These are phyloP conservation scores for Poecilia picta DNA, from an alignment of 2,797 vertebrate genomes.

Conservation along the genomic window DNA sequence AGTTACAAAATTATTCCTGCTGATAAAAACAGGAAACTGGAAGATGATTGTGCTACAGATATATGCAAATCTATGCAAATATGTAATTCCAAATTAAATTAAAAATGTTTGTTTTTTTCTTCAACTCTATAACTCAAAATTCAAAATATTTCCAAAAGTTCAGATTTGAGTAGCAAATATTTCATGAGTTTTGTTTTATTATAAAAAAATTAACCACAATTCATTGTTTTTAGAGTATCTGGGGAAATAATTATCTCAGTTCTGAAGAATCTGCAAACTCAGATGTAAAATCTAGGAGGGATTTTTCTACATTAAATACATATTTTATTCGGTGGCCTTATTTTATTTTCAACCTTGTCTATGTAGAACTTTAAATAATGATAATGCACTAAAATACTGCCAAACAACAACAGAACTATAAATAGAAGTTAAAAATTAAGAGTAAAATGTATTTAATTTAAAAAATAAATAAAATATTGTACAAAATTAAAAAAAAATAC, in stretches of 20 bases:
- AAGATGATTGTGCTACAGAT: too few species aligned
- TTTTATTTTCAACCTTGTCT: not conserved
- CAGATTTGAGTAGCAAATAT: too few species aligned
- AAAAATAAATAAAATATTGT: not conserved
- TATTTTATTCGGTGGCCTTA: not conserved
- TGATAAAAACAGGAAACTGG: too few species aligned
- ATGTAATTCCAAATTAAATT: too few species aligned
- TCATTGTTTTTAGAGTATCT: not conserved
- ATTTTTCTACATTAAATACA: not conserved
- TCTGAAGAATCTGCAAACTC: not conserved
- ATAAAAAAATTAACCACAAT: not conserved
- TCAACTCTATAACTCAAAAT: not conserved
- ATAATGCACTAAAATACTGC: not conserved
- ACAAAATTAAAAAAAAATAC: not conserved
- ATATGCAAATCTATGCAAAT: too few species aligned
- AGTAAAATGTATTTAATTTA: not conserved
- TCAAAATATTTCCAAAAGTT: not conserved
- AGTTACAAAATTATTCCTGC: too few species aligned
- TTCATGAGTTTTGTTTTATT: not conserved
- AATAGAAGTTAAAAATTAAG: not conserved
- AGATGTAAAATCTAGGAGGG: not conserved
- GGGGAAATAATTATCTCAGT: not conserved
- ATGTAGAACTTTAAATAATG: not conserved
- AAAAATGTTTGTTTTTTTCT: not conserved
- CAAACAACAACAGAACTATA: not conserved